A percentile compares a stretch with the other conserved stretches of the same genome.
Evolutionary conservation across 2,888 invertebrate genomes (phyloP).

Genomic region (Branchipolynoe longqiensis): DNA sequence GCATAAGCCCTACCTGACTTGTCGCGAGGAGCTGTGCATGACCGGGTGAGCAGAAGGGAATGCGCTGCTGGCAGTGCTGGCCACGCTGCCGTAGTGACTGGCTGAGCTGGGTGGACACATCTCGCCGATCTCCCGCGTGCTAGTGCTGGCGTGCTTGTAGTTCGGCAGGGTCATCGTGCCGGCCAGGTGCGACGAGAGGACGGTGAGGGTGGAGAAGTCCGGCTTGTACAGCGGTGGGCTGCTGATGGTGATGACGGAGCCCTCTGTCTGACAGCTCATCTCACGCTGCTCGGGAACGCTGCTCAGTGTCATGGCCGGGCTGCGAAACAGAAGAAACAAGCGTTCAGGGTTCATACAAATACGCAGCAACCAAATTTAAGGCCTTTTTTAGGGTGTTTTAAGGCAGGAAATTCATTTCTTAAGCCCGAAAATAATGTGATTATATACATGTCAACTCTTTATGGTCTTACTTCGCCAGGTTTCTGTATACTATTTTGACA

Average conservation of each 20-base stretch:
- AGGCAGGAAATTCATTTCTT: too few species aligned
- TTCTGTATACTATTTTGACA: too few species aligned
- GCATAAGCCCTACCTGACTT: conserved; percentile 46
- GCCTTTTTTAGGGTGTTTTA: too few species aligned
- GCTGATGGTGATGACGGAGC: conserved; percentile 79
- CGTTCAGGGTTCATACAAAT: too few species aligned
- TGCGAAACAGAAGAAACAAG: conserved; percentile 21
- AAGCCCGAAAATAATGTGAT: too few species aligned
- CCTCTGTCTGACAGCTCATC: conserved; percentile 79
- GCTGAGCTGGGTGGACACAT: conserved; percentile 24
- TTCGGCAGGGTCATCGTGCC: conserved; percentile 57
- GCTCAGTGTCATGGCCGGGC: not conserved
- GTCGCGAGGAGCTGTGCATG: conserved; percentile 27
- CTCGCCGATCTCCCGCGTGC: conserved; percentile 64
- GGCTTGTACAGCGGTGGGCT: conserved; percentile 71
- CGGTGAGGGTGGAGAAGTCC: conserved; percentile 66
- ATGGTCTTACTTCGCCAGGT: too few species aligned
- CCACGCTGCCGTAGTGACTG: conserved; percentile 35
- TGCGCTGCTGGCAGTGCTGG: conserved; percentile 19
- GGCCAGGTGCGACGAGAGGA: conserved; percentile 58
- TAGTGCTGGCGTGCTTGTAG: conserved; percentile 65
- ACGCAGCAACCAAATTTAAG: too few species aligned
- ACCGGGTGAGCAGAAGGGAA: not conserved
- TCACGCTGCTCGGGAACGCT: conserved; percentile 52
- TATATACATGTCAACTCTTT: too few species aligned